These are phyloP conservation scores for Tenualosa thibaudeaui DNA, from an alignment of 2,797 vertebrate genomes.

Conservation along the genomic window DNA sequence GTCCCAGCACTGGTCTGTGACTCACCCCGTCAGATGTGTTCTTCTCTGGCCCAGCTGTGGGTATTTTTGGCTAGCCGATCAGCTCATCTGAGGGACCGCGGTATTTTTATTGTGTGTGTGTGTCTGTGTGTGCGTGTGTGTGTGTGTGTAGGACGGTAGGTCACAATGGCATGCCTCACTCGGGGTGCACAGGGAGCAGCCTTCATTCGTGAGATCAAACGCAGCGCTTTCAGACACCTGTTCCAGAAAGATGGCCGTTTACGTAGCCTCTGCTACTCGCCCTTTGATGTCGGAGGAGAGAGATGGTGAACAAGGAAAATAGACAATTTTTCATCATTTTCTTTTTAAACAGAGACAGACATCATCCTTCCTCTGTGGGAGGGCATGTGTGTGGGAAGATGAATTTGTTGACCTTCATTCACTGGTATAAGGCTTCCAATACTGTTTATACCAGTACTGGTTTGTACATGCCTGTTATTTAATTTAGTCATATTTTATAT, in stretches of 20 bases:
- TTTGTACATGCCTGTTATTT: background rate
- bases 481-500: background rate
- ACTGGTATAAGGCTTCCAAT: background rate
- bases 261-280: conserved; percentile 23
- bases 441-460: background rate
- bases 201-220: conserved; percentile 63
- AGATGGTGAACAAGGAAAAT: background rate
- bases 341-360: background rate
- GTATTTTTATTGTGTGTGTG: conserved; percentile 39
- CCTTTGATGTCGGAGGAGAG: conserved; percentile 9
- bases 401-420: background rate
- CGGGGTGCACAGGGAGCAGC: background rate
- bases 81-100: conserved; percentile 8
- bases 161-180: conserved; percentile 51
- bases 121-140: conserved; percentile 26
- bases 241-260: conserved; percentile 53
- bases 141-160: conserved; percentile 54
- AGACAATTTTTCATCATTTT: background rate
- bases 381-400: background rate
- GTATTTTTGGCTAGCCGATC: conserved; percentile 14
- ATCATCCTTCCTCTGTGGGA: background rate
- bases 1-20: conserved; percentile 62
- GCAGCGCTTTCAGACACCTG: conserved; percentile 59
- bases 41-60: conserved; percentile 11
- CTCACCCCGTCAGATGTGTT: conserved; percentile 62